phyloP scores from a whole-genome alignment of 2,113 vertebrate genomes.

The Hyla sarda region DNA sequence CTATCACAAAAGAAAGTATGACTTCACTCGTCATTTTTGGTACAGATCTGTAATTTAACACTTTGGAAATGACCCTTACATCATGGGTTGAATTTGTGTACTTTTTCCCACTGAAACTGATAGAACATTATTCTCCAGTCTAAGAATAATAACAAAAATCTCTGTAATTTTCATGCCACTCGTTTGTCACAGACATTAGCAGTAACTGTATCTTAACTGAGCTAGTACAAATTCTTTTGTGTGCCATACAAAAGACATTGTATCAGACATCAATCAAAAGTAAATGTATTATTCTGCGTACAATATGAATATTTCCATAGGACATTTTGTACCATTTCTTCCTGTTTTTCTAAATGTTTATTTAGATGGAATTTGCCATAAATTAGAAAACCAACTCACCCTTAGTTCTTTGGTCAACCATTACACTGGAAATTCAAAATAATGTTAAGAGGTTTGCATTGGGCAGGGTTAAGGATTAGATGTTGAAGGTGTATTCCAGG shows the following conservation, averaged over 20 bases:
- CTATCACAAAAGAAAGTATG: neutral
- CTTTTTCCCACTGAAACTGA: neutral
- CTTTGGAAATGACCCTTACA: neutral
- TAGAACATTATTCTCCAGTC: conserved; percentile 26
- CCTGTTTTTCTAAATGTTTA: neutral
- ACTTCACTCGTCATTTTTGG: neutral
- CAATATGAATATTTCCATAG: neutral
- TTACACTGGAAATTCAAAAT: neutral
- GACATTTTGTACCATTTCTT: conserved; percentile 25
- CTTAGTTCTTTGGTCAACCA: neutral
- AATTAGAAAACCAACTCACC: neutral
- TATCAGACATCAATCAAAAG: conserved; percentile 37
- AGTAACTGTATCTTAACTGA: neutral
- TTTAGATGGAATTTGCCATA: neutral
- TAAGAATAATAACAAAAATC: conserved; percentile 25
- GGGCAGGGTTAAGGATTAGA: neutral
- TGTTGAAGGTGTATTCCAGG: too few relatives aligned
- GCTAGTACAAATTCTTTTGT: conserved; percentile 39
- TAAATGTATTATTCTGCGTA: conserved; percentile 9
- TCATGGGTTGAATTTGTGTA: neutral
- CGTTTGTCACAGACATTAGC: conserved; percentile 38
- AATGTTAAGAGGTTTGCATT: neutral
- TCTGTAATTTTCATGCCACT: conserved; percentile 41
- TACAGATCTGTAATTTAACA: neutral
- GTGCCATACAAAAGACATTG: conserved; percentile 44